Conservation (phyloP, 2,797 vertebrate species). For the Corythornis leucogaster region DNA sequence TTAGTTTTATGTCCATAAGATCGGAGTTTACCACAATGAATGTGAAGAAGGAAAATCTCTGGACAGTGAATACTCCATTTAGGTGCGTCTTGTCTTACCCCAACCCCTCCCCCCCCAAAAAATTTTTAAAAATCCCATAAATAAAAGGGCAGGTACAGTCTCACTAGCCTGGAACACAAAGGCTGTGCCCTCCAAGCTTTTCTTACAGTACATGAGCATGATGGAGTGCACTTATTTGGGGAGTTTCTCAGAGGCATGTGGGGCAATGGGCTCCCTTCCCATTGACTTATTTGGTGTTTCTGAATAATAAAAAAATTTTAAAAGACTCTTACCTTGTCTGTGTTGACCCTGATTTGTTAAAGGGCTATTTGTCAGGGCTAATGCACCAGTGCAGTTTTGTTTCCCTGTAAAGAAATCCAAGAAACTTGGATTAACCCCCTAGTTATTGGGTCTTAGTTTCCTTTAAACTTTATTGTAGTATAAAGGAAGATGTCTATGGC, state of each 20-base stretch:
- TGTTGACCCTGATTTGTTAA: not conserved
- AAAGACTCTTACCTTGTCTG: not conserved
- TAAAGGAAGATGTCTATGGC: not conserved
- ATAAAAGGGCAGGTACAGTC: not conserved
- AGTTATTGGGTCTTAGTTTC: not conserved
- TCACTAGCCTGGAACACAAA: not conserved
- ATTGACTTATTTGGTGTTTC: not conserved
- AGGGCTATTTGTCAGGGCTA: not conserved
- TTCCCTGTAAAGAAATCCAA: not conserved
- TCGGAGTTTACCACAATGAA: not conserved
- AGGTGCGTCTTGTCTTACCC: accelerated
- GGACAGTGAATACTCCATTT: not conserved
- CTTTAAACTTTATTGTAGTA: not conserved
- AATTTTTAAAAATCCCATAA: not conserved
- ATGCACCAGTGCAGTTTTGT: not conserved
- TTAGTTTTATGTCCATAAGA: not conserved
- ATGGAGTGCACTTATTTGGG: not conserved
- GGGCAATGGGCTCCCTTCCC: not conserved
- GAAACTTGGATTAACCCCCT: not conserved
- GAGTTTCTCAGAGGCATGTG: not conserved
- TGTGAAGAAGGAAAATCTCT: not conserved
- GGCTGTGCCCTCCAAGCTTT: not conserved
- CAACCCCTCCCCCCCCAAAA: not conserved
- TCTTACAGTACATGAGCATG: not conserved
- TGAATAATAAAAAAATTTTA: not conserved